Percentiles rank a stretch among this genome's conserved stretches.
These are phyloP conservation scores for Danaus plexippus DNA, from an alignment of 1,140 invertebrate genomes.

Conservation along the genomic window DNA sequence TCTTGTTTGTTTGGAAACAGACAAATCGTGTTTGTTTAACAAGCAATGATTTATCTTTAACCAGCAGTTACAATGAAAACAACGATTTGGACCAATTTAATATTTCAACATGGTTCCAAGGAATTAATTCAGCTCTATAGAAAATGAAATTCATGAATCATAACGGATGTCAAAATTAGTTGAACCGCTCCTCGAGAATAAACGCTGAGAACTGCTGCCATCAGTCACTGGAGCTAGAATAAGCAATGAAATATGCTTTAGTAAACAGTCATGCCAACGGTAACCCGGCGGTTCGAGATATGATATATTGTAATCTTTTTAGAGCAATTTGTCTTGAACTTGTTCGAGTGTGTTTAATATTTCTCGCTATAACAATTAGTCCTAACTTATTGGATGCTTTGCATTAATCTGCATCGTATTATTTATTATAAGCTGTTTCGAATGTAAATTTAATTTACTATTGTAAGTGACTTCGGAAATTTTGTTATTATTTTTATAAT, in stretches of 20 bases:
- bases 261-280: not conserved
- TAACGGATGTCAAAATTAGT: slow-evolving; percentile 7
- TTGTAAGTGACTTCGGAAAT: too few species aligned
- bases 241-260: slow-evolving; percentile 4
- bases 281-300: not conserved
- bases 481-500: too few species aligned
- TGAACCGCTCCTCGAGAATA: slow-evolving; percentile 7
- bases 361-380: not conserved
- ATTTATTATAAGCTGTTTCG: too few species aligned
- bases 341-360: slow-evolving; percentile 4
- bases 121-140: slow-evolving; percentile 4
- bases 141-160: slow-evolving; percentile 8
- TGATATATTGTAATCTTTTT: not conserved
- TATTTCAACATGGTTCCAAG: too few species aligned
- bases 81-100: too few species aligned
- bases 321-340: slow-evolving; percentile 6
- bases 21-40: not conserved
- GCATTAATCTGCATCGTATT: too few species aligned
- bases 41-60: too few species aligned
- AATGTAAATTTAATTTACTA: too few species aligned
- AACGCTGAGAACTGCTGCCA: not conserved
- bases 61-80: too few species aligned
- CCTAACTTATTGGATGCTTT: too few species aligned
- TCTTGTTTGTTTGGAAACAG: slow-evolving; percentile 7
- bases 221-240: slow-evolving; percentile 5